phyloP scores from a whole-genome alignment of 2,797 vertebrate species.

The Sebastes nivosus region DNA sequence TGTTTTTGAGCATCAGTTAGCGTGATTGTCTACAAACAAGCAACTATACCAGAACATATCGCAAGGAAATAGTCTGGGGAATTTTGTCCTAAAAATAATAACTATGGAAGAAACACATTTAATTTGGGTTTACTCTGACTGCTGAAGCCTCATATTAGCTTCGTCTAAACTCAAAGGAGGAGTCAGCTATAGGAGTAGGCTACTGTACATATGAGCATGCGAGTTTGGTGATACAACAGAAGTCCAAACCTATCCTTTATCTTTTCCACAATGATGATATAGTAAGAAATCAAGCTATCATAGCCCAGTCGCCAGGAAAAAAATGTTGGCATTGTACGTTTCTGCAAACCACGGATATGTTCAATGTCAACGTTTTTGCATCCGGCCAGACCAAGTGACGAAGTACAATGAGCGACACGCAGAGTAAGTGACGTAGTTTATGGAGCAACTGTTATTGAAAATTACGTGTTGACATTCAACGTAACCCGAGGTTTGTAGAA shows the following conservation, averaged over 20 bases:
- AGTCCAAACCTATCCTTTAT: neutral
- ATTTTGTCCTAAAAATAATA: neutral
- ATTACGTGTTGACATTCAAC: too few species aligned
- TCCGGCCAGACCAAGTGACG: too few species aligned
- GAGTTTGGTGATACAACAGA: neutral
- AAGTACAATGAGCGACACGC: accelerated
- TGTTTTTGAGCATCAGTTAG: neutral
- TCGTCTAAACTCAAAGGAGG: too few species aligned
- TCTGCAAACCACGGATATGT: too few species aligned
- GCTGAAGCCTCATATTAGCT: neutral
- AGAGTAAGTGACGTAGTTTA: too few species aligned
- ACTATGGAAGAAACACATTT: neutral
- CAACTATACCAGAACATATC: neutral
- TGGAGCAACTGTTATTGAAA: too few species aligned
- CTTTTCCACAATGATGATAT: neutral
- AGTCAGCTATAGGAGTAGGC: too few species aligned
- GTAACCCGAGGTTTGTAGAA: neutral
- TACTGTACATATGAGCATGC: neutral
- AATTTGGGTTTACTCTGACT: neutral
- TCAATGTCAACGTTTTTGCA: too few species aligned
- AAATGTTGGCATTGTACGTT: too few species aligned
- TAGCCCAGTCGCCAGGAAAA: too few species aligned
- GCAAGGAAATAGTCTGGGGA: neutral
- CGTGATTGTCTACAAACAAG: neutral
- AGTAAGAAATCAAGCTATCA: neutral